phyloP scores from a whole-genome alignment of 2,113 vertebrate species.

The Noturus placidus region DNA sequence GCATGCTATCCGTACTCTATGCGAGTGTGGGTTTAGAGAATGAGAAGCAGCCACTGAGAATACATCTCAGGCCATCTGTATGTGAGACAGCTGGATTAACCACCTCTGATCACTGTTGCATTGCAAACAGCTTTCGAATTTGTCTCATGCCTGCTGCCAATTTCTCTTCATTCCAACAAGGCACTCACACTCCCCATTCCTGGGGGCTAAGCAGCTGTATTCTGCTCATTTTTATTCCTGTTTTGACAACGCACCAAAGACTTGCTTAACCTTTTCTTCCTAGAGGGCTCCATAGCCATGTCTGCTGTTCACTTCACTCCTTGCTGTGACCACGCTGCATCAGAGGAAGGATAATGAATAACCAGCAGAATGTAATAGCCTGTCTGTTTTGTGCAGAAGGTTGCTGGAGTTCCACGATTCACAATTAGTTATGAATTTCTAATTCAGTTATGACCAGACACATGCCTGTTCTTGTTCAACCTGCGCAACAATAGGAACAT shows the following conservation, averaged over 20 bases:
- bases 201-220: not conserved
- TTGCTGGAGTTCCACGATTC: not conserved
- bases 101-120: not conserved
- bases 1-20: not conserved
- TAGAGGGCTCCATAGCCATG: not conserved
- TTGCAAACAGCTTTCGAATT: not conserved
- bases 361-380: not conserved
- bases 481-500: not conserved
- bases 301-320: not conserved
- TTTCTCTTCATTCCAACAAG: not conserved
- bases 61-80: not conserved
- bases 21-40: not conserved
- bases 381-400: not conserved
- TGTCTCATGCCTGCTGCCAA: not conserved
- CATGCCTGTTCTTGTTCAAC: not conserved
- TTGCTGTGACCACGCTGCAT: not conserved
- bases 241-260: not conserved
- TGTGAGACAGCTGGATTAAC: not conserved
- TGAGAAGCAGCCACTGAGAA: not conserved
- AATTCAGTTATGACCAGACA: not conserved
- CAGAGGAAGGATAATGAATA: not conserved
- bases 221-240: not conserved
- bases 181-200: not conserved
- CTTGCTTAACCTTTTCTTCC: not conserved
- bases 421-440: not conserved